Percentiles rank a stretch among this genome's conserved stretches.
These are phyloP conservation scores for Phallusia fumigata DNA, from an alignment of 23 tunicate genomes.

Conservation along the genomic window DNA sequence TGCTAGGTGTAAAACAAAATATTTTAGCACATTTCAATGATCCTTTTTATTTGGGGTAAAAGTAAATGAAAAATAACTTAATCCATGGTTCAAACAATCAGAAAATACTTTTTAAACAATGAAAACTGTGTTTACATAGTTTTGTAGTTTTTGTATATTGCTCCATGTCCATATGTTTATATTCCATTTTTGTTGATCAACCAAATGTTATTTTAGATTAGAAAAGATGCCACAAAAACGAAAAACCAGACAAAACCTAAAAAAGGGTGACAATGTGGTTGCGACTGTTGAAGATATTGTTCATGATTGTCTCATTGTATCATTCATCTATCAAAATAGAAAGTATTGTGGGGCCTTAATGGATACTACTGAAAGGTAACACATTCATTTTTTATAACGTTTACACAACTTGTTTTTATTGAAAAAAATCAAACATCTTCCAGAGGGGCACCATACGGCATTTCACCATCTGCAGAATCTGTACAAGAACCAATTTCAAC, in stretches of 20 bases:
- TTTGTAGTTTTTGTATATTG: too few relatives aligned
- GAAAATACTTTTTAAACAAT: too few relatives aligned
- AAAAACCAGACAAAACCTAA: conserved; percentile 15
- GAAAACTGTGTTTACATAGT: too few relatives aligned
- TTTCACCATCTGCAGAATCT: conserved; percentile 19
- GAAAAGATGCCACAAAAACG: conserved; percentile 32
- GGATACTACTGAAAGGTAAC: conserved; percentile 74
- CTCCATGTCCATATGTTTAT: too few relatives aligned
- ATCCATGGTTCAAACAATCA: too few relatives aligned
- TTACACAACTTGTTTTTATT: neutral
- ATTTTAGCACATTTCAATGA: too few relatives aligned
- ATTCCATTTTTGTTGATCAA: too few relatives aligned
- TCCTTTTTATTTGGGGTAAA: too few relatives aligned
- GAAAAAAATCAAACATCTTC: too few relatives aligned
- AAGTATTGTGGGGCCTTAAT: conserved; percentile 70
- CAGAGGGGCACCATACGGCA: conserved; percentile 78
- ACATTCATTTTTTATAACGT: neutral
- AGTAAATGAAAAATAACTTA: too few relatives aligned
- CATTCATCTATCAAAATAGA: conserved; percentile 37
- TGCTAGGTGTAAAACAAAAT: too few relatives aligned
- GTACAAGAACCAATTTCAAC: conserved; percentile 21
- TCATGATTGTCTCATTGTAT: conserved; percentile 64
- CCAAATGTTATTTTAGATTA: too few relatives aligned
- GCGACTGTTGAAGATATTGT: conserved; percentile 69
- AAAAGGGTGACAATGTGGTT: conserved; percentile 78